A percentile compares a stretch with the other conserved stretches of the same genome.
phyloP scores from a whole-genome alignment of 2,113 vertebrate species.

The Peromyscus californicus region DNA sequence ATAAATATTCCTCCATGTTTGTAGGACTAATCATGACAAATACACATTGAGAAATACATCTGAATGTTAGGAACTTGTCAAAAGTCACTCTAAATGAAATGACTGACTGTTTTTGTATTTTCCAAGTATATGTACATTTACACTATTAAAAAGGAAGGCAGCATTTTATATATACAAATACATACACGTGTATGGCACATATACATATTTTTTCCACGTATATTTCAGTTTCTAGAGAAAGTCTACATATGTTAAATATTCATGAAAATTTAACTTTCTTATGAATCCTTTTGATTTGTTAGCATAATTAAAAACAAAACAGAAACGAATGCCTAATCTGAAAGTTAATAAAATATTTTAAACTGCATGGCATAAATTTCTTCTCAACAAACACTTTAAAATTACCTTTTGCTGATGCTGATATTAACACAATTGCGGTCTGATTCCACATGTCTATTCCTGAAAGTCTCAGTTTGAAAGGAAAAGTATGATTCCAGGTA shows the following conservation, averaged over 20 bases:
- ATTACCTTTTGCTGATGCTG: not conserved
- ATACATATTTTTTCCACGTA: not conserved
- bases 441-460: not conserved
- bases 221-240: not conserved
- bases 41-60: not conserved
- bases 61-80: not conserved
- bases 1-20: not conserved
- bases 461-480: not conserved
- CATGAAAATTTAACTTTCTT: not conserved
- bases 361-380: not conserved
- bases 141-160: not conserved
- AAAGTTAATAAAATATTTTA: not conserved
- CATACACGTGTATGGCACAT: not conserved
- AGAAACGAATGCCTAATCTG: conserved; percentile 14
- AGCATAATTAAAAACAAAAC: not conserved
- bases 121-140: conserved; percentile 71
- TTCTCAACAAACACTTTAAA: not conserved
- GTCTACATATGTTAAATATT: not conserved
- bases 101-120: conserved; percentile 5
- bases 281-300: not conserved
- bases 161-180: not conserved
- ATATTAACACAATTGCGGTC: not conserved
- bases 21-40: not conserved
- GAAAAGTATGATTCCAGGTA: not conserved
- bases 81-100: not conserved